A percentile compares a stretch with the other conserved stretches of the same genome.
phyloP scores from a whole-genome alignment of 2,888 invertebrate species.

The Cloeon dipterum region DNA sequence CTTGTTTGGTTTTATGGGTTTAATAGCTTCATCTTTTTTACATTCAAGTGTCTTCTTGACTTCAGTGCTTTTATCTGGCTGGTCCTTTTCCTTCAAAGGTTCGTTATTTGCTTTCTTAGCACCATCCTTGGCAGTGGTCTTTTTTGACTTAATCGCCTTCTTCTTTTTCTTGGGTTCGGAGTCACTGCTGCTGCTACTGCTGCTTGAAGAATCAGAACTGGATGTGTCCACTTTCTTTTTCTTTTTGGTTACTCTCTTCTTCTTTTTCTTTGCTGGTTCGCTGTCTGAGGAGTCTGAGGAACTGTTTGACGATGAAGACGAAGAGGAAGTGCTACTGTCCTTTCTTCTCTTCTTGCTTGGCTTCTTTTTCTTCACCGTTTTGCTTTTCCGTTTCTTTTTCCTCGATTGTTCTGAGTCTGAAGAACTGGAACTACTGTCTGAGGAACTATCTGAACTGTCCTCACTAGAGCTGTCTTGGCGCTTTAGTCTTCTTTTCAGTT shows the following conservation, averaged over 20 bases:
- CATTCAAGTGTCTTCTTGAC: slow-evolving; percentile 2
- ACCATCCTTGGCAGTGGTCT: too few species aligned
- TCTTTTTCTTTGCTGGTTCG: background rate
- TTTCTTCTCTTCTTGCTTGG: background rate
- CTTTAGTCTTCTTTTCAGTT: background rate
- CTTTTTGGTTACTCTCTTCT: background rate
- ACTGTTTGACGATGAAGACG: background rate
- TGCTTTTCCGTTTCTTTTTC: background rate
- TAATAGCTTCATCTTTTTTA: slow-evolving; percentile 3
- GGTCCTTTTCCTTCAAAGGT: slow-evolving; percentile 4
- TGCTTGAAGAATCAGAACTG: slow-evolving; percentile 3
- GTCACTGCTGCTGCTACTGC: slow-evolving; percentile 4
- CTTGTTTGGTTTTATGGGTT: slow-evolving; percentile 2
- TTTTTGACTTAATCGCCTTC: slow-evolving; percentile 1
- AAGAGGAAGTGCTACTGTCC: background rate
- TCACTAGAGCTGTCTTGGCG: too few species aligned
- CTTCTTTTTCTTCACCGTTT: background rate
- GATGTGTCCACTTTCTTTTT: background rate
- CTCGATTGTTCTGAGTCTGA: background rate
- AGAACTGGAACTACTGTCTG: background rate
- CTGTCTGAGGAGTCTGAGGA: background rate
- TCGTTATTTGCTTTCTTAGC: too few species aligned
- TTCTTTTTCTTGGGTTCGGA: background rate
- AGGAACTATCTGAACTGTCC: background rate
- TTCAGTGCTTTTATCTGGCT: slow-evolving; percentile 5